Base-by-base conservation (phyloP, 1,140 invertebrate genomes). In the Popillia japonica region DNA sequence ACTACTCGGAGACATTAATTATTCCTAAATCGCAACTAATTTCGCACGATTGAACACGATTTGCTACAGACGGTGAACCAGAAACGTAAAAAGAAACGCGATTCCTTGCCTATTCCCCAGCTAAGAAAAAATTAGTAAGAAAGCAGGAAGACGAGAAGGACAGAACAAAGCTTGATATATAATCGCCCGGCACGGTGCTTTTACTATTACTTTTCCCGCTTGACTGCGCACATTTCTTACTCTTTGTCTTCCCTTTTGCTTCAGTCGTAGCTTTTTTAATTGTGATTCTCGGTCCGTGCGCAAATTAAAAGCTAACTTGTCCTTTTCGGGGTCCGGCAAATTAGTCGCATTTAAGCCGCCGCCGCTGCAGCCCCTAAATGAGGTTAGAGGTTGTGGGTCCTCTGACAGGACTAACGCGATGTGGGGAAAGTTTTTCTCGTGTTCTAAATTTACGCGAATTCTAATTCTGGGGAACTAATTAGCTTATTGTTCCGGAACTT, bases 1-100 rank as follows among this genome's bases (percentile, higher is more conserved):
- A 68, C 61, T 68, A 68, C 22, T 68, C 22, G 22, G 22, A 68
- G 27, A 10, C 22, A 22, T 68, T 68, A 68, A 68, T 68, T 68
- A 68, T 68, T 68, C 22, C 22, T 11, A 34, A 68, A 68, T 68
- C 61, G 61, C 61, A 27, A 68, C 61, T 68, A 68, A 68, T 68
- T 68, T 27, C 61, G 20, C 22, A 2, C 27, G 61, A 34, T 68
- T 23, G 22, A 23, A 22, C 61, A 48, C 44, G n/a, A 48, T 14
- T 48, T 48, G n/a, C 44, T 48, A 10, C 44, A 48, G 44, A 14
- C 44, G 27, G 4, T 34, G 27, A 34, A 34, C 27, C 27, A 34
- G 27, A 34, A 34, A 34, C 27, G 27, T 34, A 34, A 34, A 34
- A 34, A 34, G 27, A 34, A 34, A 34, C 27, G 27, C 27, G 4